Base-by-base conservation (phyloP, 2,888 invertebrate genomes). In the Pomacea canaliculata region DNA sequence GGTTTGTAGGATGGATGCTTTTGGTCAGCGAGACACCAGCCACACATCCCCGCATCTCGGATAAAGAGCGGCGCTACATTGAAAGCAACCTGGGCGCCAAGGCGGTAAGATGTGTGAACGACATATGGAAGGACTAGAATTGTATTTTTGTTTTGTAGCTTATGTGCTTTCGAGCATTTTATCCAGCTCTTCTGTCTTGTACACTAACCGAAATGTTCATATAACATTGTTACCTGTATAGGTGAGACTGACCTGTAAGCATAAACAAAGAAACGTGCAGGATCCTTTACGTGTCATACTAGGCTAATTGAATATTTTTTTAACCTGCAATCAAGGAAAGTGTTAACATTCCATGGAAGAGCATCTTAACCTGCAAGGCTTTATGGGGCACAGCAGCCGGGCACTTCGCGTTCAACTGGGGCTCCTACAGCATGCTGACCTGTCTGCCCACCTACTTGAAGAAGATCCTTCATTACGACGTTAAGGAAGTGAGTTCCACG, bases 371-470 rank as follows among this genome's bases (percentile, higher is more conserved):
- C 1, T 85, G 84, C 4, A 79, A 83, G 2, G 84, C 86, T 0
- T 81, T 92, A 13, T 91, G 90, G 91, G 91, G 91, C 0, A 85
- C 91, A 7, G 82, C 88, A 63, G 83, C 85, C 8, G 90, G 91
- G 9, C 91, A 92, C 80, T 88, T 91, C 77, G 85, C 86, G 71
- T 90, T 90, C 83, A 92, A 92, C 86, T 91, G 92, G 91, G 91
- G 91, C 16, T 91, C 91, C 83, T 92, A 92, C 84, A 91, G 91
- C 0, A 88, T 92, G 89, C 86, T 92, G n/a, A 92, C 91, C 7
- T 88, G 90, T 66, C 85, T 92, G 66, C 92, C 92, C 4, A 89
- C 85, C 62, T 92, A 91, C 81, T 87, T 92, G 84, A 88, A 89
- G 62, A 88, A 90, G 76, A 86, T 91, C 16, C 89, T 91, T 60